These are phyloP conservation scores for Hipposideros armiger DNA, from an alignment of 2,113 vertebrate species.

Conservation along the genomic window DNA sequence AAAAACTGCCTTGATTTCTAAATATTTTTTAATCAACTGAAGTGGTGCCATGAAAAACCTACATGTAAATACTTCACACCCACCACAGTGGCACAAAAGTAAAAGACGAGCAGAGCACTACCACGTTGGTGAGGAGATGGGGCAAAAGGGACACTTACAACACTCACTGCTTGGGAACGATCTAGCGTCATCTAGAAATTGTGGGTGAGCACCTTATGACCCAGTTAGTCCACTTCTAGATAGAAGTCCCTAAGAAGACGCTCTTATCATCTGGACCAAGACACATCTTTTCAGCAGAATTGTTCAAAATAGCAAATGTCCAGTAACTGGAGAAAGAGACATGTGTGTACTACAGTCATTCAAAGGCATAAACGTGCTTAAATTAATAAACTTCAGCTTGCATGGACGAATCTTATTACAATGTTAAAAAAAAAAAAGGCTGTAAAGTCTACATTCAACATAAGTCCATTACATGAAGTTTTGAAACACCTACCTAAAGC, in stretches of 20 bases:
- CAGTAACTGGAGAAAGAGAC: not conserved
- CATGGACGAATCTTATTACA: not conserved
- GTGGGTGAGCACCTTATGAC: not conserved
- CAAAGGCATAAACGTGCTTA: not conserved
- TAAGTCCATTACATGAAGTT: not conserved
- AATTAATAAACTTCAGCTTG: not conserved
- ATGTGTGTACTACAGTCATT: not conserved
- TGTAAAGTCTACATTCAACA: not conserved
- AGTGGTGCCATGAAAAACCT: not conserved
- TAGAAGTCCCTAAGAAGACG: not conserved
- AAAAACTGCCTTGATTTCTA: slow-evolving; percentile 17
- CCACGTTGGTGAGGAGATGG: not conserved
- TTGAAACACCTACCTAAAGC: not conserved
- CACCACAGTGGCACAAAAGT: not conserved
- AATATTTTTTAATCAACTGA: not conserved
- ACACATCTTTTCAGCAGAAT: not conserved
- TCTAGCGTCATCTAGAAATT: not conserved
- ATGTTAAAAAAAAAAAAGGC: not conserved
- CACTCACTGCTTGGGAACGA: not conserved
- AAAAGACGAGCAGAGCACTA: not conserved
- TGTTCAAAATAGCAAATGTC: slow-evolving; percentile 4
- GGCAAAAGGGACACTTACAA: not conserved
- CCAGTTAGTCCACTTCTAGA: not conserved
- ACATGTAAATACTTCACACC: slow-evolving; percentile 2
- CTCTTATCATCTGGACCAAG: not conserved